These are phyloP conservation scores for Helobdella robusta DNA, from an alignment of 2,888 invertebrate species.

Conservation along the genomic window DNA sequence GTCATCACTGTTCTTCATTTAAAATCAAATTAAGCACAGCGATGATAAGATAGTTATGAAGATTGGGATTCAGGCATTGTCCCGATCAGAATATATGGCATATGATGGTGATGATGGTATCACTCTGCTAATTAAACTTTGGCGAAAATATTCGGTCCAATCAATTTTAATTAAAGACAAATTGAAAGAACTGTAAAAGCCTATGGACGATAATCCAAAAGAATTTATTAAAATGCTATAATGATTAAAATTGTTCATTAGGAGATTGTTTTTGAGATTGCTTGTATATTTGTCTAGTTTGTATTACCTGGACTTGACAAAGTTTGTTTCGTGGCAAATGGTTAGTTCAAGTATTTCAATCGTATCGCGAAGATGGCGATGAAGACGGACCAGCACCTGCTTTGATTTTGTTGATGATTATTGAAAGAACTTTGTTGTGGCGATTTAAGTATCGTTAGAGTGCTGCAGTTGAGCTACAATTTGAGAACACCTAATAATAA, in stretches of 20 bases:
- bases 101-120: slow-evolving; percentile 39
- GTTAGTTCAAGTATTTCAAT: no score
- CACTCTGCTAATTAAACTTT: slow-evolving; percentile 74
- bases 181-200: no score
- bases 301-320: no score
- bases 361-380: background rate
- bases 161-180: no score
- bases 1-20: no score
- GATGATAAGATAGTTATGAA: background rate
- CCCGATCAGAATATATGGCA: no score
- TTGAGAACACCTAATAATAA: no score
- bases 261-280: slow-evolving; percentile 47
- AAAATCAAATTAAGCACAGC: background rate
- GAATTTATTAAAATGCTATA: slow-evolving; percentile 66
- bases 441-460: no score
- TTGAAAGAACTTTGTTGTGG: no score
- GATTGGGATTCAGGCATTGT: background rate
- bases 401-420: slow-evolving; percentile 73
- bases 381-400: slow-evolving; percentile 61
- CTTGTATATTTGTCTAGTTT: background rate
- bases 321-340: no score
- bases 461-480: no score
- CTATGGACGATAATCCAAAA: slow-evolving; percentile 73
- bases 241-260: slow-evolving; percentile 85
- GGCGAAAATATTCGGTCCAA: no score